These are phyloP conservation scores for Guaruba guarouba DNA, from an alignment of 2,113 vertebrate genomes.

Conservation along the genomic window DNA sequence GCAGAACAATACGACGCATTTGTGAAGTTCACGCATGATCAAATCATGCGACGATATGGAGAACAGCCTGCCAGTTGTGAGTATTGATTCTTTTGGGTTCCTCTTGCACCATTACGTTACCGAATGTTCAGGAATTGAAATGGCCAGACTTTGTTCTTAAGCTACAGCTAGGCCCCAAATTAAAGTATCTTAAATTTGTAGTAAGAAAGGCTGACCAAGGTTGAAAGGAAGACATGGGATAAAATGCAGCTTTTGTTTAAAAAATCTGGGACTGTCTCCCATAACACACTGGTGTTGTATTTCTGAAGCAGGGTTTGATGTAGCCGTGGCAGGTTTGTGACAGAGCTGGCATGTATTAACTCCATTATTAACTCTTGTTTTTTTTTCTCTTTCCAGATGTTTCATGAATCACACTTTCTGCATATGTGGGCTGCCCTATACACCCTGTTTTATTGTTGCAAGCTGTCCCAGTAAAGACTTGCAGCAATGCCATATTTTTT, in stretches of 20 bases:
- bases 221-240: neutral
- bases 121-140: neutral
- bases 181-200: neutral
- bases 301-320: neutral
- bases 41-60: slow-evolving; percentile 97
- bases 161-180: neutral
- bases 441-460: slow-evolving; percentile 81
- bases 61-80: slow-evolving; percentile 99
- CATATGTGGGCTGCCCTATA: slow-evolving; percentile 77
- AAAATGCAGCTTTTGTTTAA: neutral
- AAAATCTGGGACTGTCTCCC: neutral
- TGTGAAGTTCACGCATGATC: slow-evolving; percentile 99
- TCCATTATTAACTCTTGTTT: neutral
- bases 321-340: neutral
- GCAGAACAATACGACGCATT: slow-evolving; percentile 99
- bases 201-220: neutral
- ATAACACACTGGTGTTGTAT: rapidly evolving
- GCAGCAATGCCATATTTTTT: slow-evolving; percentile 86
- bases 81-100: slow-evolving; percentile 57
- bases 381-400: slow-evolving; percentile 78
- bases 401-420: slow-evolving; percentile 85
- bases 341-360: neutral
- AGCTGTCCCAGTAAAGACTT: slow-evolving; percentile 83
- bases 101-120: neutral
- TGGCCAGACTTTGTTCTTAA: neutral